Conservation (phyloP, 2,888 invertebrate species). For the Trissolcus japonicus region DNA sequence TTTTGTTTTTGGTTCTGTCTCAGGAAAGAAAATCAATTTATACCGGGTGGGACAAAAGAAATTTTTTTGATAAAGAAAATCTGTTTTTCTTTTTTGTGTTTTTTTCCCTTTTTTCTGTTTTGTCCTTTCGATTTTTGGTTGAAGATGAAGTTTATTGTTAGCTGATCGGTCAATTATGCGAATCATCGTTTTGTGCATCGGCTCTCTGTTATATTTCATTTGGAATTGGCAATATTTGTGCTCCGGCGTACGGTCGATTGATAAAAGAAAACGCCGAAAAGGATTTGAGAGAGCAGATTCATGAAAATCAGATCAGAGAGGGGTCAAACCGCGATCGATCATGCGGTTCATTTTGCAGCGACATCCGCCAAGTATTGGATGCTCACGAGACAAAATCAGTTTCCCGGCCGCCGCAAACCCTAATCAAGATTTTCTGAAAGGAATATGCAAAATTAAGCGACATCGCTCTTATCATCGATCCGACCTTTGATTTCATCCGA, state of each 20-base stretch:
- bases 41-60: no score
- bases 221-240: conserved; percentile 4
- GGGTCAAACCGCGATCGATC: conserved; percentile 50
- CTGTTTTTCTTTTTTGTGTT: no score
- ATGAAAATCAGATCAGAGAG: conserved; percentile 47
- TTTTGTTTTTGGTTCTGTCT: no score
- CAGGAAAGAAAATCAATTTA: no score
- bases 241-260: neutral
- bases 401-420: conserved; percentile 32
- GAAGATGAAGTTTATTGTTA: no score
- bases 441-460: conserved; percentile 46
- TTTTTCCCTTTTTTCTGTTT: no score
- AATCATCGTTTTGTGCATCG: no score
- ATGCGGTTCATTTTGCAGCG: conserved; percentile 27
- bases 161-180: no score
- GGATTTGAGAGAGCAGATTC: conserved; percentile 5
- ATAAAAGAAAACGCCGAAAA: conserved; percentile 15
- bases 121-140: no score
- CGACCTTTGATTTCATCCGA: conserved; percentile 9
- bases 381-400: conserved; percentile 42
- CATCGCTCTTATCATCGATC: conserved; percentile 17
- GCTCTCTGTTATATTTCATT: no score
- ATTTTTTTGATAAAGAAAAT: no score
- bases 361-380: conserved; percentile 25
- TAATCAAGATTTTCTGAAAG: conserved; percentile 42